Conservation (phyloP, 2,113 vertebrate genomes). For the Rhabdomys dilectus region DNA sequence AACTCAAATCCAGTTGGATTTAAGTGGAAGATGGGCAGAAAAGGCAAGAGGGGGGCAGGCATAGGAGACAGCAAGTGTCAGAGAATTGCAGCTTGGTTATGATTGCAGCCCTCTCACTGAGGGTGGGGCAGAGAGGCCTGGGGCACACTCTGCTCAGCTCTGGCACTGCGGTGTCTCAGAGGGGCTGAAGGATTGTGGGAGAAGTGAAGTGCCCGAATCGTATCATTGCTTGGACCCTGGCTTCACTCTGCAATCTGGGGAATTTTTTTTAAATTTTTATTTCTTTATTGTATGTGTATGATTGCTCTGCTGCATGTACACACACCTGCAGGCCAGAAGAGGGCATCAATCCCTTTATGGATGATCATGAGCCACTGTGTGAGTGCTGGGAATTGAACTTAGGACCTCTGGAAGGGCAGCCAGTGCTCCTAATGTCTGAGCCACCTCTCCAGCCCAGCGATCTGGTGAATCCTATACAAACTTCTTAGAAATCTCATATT, state of each 20-base stretch:
- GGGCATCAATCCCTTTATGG: too few species aligned
- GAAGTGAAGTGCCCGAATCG: not conserved
- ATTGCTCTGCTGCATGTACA: too few species aligned
- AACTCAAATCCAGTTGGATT: not conserved
- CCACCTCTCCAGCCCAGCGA: too few species aligned
- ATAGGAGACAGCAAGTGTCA: not conserved
- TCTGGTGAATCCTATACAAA: not conserved
- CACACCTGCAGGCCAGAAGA: too few species aligned
- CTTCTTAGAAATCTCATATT: not conserved
- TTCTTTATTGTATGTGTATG: too few species aligned
- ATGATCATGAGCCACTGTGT: too few species aligned
- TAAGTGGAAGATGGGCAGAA: not conserved
- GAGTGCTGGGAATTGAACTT: too few species aligned
- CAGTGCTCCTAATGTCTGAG: too few species aligned
- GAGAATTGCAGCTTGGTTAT: not conserved
- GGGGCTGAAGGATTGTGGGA: not conserved
- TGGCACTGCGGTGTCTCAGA: not conserved
- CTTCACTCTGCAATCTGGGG: not conserved
- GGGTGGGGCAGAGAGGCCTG: too few species aligned
- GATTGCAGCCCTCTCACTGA: not conserved
- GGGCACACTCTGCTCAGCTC: not conserved
- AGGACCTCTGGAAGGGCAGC: too few species aligned
- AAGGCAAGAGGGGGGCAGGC: not conserved
- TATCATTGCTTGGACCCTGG: not conserved
- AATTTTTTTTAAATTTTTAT: not conserved